A percentile compares a stretch with the other conserved stretches of the same genome.
Evolutionary conservation across 2,113 vertebrate species (phyloP).

Genomic region (Phrynosoma blainvillii): DNA sequence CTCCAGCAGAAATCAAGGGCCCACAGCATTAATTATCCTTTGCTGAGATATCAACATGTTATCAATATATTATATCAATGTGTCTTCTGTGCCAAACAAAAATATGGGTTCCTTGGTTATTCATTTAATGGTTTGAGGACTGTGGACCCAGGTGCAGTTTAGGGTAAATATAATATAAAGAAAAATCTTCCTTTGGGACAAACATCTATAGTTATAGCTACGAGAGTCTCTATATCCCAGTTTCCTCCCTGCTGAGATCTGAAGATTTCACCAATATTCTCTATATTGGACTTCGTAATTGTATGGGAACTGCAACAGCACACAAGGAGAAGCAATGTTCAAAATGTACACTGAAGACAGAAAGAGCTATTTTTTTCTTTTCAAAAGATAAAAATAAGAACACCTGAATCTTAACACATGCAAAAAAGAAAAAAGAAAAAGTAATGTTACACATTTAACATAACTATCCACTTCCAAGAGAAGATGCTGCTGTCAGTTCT

Average conservation of each 20-base stretch:
- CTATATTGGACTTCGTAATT: conserved; percentile 3
- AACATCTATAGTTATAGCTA: conserved; percentile 60
- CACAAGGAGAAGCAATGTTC: not conserved
- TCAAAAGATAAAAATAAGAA: not conserved
- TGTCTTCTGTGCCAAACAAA: no score
- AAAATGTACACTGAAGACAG: not conserved
- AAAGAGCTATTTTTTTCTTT: not conserved
- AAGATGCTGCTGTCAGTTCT: not conserved
- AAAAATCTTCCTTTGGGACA: conserved; percentile 9
- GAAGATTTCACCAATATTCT: conserved; percentile 24
- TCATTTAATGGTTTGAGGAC: conserved; percentile 70
- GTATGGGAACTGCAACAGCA: not conserved
- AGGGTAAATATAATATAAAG: conserved; percentile 60
- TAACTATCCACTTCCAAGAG: not conserved
- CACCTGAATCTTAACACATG: not conserved
- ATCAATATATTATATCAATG: conserved; percentile 58
- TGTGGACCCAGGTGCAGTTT: conserved; percentile 46
- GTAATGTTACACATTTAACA: not conserved
- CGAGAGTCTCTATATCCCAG: conserved; percentile 38
- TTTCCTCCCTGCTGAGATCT: conserved; percentile 20
- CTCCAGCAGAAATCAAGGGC: no score
- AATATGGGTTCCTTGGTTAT: conserved; percentile 63
- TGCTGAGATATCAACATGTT: conserved; percentile 75
- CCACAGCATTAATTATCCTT: conserved; percentile 75
- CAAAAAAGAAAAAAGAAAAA: not conserved